phyloP scores from a whole-genome alignment of 2,113 vertebrate genomes.

The Trinectes maculatus region DNA sequence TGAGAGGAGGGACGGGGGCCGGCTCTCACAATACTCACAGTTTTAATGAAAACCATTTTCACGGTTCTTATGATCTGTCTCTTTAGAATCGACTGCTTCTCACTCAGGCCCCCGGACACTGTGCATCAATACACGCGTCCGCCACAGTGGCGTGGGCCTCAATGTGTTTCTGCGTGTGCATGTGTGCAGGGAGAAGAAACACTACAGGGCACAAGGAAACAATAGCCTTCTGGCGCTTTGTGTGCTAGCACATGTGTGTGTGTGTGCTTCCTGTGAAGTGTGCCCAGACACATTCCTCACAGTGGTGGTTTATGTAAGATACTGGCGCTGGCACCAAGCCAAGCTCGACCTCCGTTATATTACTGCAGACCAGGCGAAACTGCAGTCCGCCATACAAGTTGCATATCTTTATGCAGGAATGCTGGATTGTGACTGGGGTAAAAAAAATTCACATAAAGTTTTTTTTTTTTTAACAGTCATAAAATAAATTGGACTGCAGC shows the following conservation, averaged over 20 bases:
- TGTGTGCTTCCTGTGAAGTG: constrained; percentile 63
- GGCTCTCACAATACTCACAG: neutral
- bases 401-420: constrained; percentile 1
- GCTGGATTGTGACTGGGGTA: neutral
- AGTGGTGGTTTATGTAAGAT: constrained; percentile 57
- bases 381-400: constrained; percentile 6
- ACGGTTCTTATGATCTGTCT: no score
- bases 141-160: neutral
- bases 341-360: constrained; percentile 45
- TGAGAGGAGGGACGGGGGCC: neutral
- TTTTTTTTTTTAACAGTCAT: neutral
- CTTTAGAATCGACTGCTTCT: constrained; percentile 34
- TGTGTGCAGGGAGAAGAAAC: constrained; percentile 8
- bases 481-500: neutral
- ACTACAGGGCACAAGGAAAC: neutral
- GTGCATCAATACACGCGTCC: no score
- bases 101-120: neutral
- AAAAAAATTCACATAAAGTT: neutral
- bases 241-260: constrained; percentile 12
- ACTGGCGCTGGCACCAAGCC: constrained; percentile 33
- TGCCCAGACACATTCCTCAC: constrained; percentile 61
- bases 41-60: no score
- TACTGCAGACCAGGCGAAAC: constrained; percentile 27
- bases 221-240: constrained; percentile 8
- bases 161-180: neutral